phyloP scores from a whole-genome alignment of 2,888 invertebrate species.

The Elmis aenea region DNA sequence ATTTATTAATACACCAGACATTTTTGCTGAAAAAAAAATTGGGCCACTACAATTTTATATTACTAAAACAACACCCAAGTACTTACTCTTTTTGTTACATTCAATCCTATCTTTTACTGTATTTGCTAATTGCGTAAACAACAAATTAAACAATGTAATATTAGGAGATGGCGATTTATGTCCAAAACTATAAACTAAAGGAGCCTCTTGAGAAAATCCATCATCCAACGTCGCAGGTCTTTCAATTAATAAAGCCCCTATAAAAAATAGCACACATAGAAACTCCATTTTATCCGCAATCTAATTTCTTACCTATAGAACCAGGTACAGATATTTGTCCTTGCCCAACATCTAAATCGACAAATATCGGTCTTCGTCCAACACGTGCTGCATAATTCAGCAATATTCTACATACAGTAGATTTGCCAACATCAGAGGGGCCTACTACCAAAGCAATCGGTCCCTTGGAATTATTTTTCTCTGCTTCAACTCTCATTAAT shows the following conservation, averaged over 20 bases:
- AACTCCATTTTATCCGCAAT: neutral
- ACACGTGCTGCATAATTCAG: conserved; percentile 93
- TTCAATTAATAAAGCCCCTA: conserved; percentile 83
- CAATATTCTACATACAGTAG: conserved; percentile 75
- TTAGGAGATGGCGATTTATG: conserved; percentile 75
- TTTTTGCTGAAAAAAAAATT: conserved; percentile 59
- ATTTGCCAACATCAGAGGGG: conserved; percentile 95
- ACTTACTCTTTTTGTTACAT: conserved; percentile 76
- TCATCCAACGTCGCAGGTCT: conserved; percentile 91
- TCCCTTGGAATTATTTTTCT: conserved; percentile 66
- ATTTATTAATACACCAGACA: conserved; percentile 91
- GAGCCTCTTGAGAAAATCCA: conserved; percentile 90
- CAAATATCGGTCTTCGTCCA: conserved; percentile 82
- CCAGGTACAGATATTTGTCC: conserved; percentile 89
- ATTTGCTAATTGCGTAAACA: conserved; percentile 80
- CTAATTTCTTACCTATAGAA: conserved; percentile 60
- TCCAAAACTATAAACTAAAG: conserved; percentile 91
- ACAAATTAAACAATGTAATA: conserved; percentile 74
- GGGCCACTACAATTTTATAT: conserved; percentile 4
- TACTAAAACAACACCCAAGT: neutral
- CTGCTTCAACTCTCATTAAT: conserved; percentile 78
- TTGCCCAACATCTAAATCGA: conserved; percentile 95
- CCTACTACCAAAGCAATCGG: conserved; percentile 90
- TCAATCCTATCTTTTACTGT: conserved; percentile 80
- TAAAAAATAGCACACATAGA: conserved; percentile 1